A percentile compares a stretch with the other conserved stretches of the same genome.
Conservation (phyloP, 2,113 vertebrate species). For the Rhizomys pruinosus region DNA sequence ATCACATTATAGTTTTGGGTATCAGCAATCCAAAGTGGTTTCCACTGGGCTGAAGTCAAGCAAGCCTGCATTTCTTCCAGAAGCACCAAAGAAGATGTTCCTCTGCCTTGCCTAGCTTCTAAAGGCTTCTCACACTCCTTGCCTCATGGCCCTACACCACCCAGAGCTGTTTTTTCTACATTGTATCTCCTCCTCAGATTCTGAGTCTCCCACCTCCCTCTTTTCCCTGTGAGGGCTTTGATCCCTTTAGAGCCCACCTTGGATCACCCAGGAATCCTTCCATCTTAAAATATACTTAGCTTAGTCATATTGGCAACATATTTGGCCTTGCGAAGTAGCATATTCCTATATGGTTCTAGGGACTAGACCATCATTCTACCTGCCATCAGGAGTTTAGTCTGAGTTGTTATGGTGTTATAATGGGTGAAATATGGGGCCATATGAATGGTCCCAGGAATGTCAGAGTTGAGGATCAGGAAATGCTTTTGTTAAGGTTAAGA, state of each 20-base stretch:
- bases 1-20: background rate
- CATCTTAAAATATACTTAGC: background rate
- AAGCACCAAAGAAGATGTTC: background rate
- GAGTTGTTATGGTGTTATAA: background rate
- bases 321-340: background rate
- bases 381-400: background rate
- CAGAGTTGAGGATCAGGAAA: background rate
- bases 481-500: background rate
- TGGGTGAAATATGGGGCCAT: background rate
- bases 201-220: background rate
- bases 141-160: background rate
- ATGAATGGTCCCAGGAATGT: background rate
- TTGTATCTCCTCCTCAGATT: background rate
- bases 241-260: background rate
- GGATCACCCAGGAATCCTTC: background rate
- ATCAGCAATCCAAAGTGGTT: background rate
- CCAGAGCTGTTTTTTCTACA: background rate
- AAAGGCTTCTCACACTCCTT: too few relatives aligned
- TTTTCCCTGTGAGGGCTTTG: background rate
- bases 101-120: background rate
- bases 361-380: background rate
- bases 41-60: background rate
- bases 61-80: background rate
- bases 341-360: background rate
- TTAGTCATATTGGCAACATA: too few relatives aligned